These are phyloP conservation scores for Peromyscus polionotus DNA, from an alignment of 2,113 vertebrate species.

Conservation along the genomic window DNA sequence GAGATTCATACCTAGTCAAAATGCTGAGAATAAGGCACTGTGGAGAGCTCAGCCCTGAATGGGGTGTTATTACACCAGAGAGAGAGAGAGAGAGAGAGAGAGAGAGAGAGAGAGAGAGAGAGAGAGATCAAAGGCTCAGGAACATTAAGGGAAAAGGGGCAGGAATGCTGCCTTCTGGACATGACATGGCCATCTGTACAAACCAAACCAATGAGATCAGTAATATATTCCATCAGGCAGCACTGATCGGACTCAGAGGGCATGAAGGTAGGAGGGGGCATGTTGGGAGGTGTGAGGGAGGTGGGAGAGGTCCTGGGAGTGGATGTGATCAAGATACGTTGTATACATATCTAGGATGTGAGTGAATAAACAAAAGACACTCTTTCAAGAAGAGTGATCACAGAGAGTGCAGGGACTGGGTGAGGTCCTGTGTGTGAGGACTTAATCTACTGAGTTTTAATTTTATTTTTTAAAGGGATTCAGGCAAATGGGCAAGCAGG, in stretches of 20 bases:
- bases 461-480: not conserved
- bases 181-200: not conserved
- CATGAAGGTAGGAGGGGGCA: not conserved
- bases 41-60: not conserved
- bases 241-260: not conserved
- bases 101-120: not conserved
- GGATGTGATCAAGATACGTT: not conserved
- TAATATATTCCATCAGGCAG: not conserved
- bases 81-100: not conserved
- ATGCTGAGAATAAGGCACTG: not conserved
- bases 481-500: not conserved
- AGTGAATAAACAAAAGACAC: not conserved
- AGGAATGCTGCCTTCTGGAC: not conserved
- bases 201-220: not conserved
- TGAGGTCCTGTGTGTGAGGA: not conserved
- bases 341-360: not conserved
- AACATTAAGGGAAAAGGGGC: not conserved
- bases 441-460: not conserved
- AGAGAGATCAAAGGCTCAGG: not conserved
- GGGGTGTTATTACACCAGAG: not conserved
- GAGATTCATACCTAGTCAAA: not conserved
- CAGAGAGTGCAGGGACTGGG: no score
- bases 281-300: not conserved
- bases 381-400: not conserved
- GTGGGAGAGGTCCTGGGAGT: not conserved